phyloP scores from a whole-genome alignment of 2,888 invertebrate genomes.

The Oscheius sp. region DNA sequence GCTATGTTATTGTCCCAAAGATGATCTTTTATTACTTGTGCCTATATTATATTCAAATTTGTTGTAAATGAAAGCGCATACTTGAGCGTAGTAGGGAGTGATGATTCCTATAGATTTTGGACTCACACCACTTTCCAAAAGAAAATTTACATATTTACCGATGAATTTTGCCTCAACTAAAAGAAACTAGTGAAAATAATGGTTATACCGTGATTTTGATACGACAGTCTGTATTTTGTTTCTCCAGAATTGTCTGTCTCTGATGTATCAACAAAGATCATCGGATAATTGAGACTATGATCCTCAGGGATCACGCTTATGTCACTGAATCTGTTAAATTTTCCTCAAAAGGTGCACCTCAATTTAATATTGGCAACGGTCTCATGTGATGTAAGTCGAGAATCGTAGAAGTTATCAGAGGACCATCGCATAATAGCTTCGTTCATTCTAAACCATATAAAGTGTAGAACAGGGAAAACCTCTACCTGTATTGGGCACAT shows the following conservation, averaged over 20 bases:
- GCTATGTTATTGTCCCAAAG: slow-evolving; percentile 3
- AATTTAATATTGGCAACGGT: slow-evolving; percentile 35
- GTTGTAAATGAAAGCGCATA: neutral
- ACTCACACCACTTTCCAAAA: slow-evolving; percentile 33
- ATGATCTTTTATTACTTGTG: neutral
- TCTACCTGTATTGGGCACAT: slow-evolving; percentile 52
- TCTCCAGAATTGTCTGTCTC: neutral
- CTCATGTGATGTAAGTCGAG: slow-evolving; percentile 44
- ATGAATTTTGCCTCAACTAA: slow-evolving; percentile 41
- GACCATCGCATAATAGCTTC: slow-evolving; percentile 64
- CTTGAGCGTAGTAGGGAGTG: slow-evolving; percentile 48
- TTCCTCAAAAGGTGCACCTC: slow-evolving; percentile 15
- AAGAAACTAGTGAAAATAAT: slow-evolving; percentile 3
- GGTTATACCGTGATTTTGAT: slow-evolving; percentile 12
- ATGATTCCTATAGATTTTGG: slow-evolving; percentile 41
- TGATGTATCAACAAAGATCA: slow-evolving; percentile 28
- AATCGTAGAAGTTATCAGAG: slow-evolving; percentile 59
- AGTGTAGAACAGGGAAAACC: too few relatives aligned
- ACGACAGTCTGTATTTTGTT: neutral
- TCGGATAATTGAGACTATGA: slow-evolving; percentile 3
- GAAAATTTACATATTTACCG: slow-evolving; percentile 29
- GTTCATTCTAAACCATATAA: slow-evolving; percentile 51
- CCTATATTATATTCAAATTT: neutral
- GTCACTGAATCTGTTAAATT: slow-evolving; percentile 16
- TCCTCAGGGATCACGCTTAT: slow-evolving; percentile 29